Percentiles rank a stretch among this genome's conserved stretches.
Conservation (phyloP, 2,113 vertebrate genomes). For the Nibea coibor region DNA sequence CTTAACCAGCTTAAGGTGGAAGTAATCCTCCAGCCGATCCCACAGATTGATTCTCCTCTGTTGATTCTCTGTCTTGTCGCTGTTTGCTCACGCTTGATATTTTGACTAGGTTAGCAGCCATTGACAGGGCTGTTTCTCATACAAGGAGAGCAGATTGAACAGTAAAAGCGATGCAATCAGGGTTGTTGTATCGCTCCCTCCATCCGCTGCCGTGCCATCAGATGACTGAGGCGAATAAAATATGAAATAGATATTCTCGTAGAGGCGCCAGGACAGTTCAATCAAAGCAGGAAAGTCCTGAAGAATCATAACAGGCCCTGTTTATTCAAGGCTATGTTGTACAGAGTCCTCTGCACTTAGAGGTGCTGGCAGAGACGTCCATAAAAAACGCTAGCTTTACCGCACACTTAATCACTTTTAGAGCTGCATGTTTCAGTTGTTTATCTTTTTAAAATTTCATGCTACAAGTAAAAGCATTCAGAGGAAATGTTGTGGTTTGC, state of each 20-base stretch:
- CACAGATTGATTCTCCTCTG: slow-evolving; percentile 69
- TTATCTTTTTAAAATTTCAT: slow-evolving; percentile 73
- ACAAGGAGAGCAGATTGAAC: slow-evolving; percentile 48
- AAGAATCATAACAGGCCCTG: slow-evolving; percentile 16
- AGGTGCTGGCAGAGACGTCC: slow-evolving; percentile 40
- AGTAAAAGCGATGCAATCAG: slow-evolving; percentile 27
- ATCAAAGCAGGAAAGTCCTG: slow-evolving; percentile 18
- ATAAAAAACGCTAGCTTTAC: slow-evolving; percentile 34
- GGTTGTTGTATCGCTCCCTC: slow-evolving; percentile 28
- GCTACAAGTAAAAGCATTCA: slow-evolving; percentile 61
- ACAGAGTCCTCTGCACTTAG: slow-evolving; percentile 12
- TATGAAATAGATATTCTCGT: slow-evolving; percentile 41
- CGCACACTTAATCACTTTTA: slow-evolving; percentile 51
- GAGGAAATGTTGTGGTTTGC: slow-evolving; percentile 14
- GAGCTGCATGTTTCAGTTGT: slow-evolving; percentile 59
- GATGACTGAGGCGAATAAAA: slow-evolving; percentile 32
- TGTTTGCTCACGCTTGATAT: slow-evolving; percentile 64
- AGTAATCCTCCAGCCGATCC: slow-evolving; percentile 67
- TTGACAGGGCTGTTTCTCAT: slow-evolving; percentile 39
- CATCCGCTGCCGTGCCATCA: slow-evolving; percentile 27
- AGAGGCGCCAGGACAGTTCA: slow-evolving; percentile 21
- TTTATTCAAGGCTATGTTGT: slow-evolving; percentile 48
- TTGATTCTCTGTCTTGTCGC: slow-evolving; percentile 57
- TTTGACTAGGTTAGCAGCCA: slow-evolving; percentile 69
- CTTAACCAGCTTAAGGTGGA: slow-evolving; percentile 68